Conservation (phyloP, 2,888 invertebrate species). For the Tachina fera region DNA sequence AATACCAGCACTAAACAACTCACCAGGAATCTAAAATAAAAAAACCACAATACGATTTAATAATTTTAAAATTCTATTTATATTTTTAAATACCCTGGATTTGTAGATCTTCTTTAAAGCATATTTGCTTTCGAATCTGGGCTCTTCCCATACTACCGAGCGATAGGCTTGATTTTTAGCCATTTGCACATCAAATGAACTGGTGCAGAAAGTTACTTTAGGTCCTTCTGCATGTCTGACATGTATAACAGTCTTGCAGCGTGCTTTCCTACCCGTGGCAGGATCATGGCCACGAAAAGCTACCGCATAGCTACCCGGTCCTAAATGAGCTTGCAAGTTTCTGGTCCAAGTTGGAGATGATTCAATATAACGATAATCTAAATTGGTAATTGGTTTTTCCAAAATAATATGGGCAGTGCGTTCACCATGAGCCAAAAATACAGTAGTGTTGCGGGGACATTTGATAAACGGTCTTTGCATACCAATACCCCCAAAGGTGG, state of each 20-base stretch:
- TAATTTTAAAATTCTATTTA: not conserved
- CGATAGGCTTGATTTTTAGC: slow-evolving; percentile 84
- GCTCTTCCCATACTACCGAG: slow-evolving; percentile 87
- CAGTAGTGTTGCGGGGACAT: slow-evolving; percentile 86
- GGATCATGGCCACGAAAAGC: slow-evolving; percentile 86
- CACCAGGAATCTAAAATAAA: slow-evolving; percentile 85
- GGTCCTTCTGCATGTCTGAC: slow-evolving; percentile 86
- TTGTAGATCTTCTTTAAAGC: slow-evolving; percentile 71
- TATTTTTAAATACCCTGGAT: slow-evolving; percentile 58
- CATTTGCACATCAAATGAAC: slow-evolving; percentile 85
- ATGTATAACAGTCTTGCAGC: slow-evolving; percentile 86
- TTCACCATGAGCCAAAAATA: slow-evolving; percentile 84
- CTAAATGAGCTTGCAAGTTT: slow-evolving; percentile 85
- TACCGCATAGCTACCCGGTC: slow-evolving; percentile 85
- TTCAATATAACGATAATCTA: slow-evolving; percentile 86
- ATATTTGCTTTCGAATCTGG: slow-evolving; percentile 85
- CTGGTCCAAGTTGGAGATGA: slow-evolving; percentile 86
- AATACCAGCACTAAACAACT: slow-evolving; percentile 85
- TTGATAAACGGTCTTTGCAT: slow-evolving; percentile 85
- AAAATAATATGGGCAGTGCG: slow-evolving; percentile 82
- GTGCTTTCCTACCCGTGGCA: slow-evolving; percentile 84
- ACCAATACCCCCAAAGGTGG: slow-evolving; percentile 42
- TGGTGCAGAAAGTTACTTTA: slow-evolving; percentile 85
- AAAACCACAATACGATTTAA: not conserved
- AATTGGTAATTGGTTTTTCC: slow-evolving; percentile 85